Percentiles rank a stretch among this genome's conserved stretches.
phyloP scores from a whole-genome alignment of 2,888 invertebrate genomes.

The Ellobium chinense region DNA sequence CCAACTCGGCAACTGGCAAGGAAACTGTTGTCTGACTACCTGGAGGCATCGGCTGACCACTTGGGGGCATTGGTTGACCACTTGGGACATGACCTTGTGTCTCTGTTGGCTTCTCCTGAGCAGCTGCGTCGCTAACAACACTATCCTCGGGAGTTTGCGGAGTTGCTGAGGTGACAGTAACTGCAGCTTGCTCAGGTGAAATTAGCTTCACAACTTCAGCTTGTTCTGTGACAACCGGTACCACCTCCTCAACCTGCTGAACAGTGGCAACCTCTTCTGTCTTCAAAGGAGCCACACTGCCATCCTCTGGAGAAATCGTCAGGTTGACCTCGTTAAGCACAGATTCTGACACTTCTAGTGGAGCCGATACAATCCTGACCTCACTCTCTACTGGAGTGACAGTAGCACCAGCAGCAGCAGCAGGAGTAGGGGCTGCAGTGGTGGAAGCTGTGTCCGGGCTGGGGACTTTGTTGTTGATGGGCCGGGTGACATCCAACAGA shows the following conservation, averaged over 20 bases:
- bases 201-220: not conserved
- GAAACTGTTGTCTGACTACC: not conserved
- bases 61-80: constrained; percentile 12
- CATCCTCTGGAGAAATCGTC: not conserved
- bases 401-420: not conserved
- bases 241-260: no score
- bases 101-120: not conserved
- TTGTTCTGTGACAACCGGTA: not conserved
- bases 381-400: not conserved
- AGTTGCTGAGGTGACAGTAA: not conserved
- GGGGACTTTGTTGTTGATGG: constrained; percentile 6
- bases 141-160: not conserved
- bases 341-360: constrained; percentile 20
- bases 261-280: not conserved
- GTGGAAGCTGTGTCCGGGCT: not conserved
- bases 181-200: not conserved
- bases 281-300: not conserved
- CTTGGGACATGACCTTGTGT: not conserved
- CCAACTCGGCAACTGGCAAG: not conserved
- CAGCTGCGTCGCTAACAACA: not conserved
- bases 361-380: not conserved
- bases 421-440: not conserved
- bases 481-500: constrained; percentile 34
- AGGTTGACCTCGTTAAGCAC: constrained; percentile 1
- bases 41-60: constrained; percentile 3